Evolutionary conservation across 2,888 invertebrate species (phyloP), one percentile per base, ranked within the genome.

Genomic region (Epinotia nisella): DNA sequence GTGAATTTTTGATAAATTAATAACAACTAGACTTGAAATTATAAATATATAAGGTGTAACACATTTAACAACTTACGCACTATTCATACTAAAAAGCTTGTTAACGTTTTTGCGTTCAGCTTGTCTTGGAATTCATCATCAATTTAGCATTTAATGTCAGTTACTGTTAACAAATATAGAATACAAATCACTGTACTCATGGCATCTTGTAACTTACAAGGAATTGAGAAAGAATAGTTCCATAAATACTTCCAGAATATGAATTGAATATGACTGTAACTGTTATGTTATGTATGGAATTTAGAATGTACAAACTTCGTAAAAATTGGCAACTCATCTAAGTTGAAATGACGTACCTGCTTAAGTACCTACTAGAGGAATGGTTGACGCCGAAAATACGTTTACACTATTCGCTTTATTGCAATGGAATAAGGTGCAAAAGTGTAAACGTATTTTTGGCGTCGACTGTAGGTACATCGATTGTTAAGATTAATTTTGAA

Each of bases 1-100:
- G 93, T 93, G 93, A 93, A 90, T 89, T 93, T 93, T 93, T 93
- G 90, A 92, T 93, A 93, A 89, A 86, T 88, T 86, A 89, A 89
- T 87, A 90, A 89, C 90, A 89, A 84, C 88, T 93, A 92, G 89
- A 91, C 86, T 88, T 89, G 90, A 88, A 89, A 87, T 86, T 87
- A 85, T 87, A 88, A 89, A 89, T 85, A 85, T 78, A 83, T 89
- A 90, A 87, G 85, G 80, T 88, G 83, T 83, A 85, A 85, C 85
- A 84, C 83, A 84, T 83, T 82, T 84, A 80, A 77, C 78, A 80
- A 80, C 75, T 83, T 82, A 80, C 69, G 76, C 78, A 79, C 77
- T 78, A 74, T 76, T 78, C 77, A 79, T 80, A 76, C 74, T 76
- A 75, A 76, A 80, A 80, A 65, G 80, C 79, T 82, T 80, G 77